Conservation (phyloP, 2,888 invertebrate genomes). For the Aproaerema taeniolella region DNA sequence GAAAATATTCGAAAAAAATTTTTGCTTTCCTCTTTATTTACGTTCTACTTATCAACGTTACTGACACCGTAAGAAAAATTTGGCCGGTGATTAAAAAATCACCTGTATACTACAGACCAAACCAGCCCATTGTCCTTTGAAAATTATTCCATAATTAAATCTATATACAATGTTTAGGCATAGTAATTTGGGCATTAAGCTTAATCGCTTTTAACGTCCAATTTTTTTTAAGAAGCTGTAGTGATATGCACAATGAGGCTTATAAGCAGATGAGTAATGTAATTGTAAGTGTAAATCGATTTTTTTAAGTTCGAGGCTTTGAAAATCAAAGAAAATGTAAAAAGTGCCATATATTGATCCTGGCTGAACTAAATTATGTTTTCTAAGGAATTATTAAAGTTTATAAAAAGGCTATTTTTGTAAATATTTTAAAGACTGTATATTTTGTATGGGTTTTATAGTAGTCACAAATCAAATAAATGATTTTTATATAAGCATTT, state of each 20-base stretch:
- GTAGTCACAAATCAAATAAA: constrained; percentile 9
- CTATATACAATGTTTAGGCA: too few species aligned
- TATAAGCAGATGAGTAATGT: background rate
- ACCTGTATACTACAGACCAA: too few species aligned
- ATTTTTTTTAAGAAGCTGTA: background rate
- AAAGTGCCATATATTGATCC: background rate
- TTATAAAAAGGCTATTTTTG: constrained; percentile 29
- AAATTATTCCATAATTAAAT: too few species aligned
- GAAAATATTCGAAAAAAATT: too few species aligned
- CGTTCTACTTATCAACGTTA: too few species aligned
- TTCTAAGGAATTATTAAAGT: too few species aligned
- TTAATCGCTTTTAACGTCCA: too few species aligned
- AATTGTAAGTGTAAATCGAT: constrained; percentile 13
- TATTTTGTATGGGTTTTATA: constrained; percentile 56
- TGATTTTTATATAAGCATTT: constrained; percentile 1
- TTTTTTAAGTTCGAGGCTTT: constrained; percentile 1
- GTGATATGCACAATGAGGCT: background rate
- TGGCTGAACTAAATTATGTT: background rate
- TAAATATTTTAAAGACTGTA: constrained; percentile 64
- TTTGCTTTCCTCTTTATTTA: too few species aligned
- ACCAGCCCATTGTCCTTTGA: too few species aligned
- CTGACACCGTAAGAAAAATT: too few species aligned
- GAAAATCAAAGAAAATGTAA: constrained; percentile 1
- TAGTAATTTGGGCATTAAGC: too few species aligned
- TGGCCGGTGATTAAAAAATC: too few species aligned